Evolutionary conservation across 2,113 vertebrate species (phyloP).

Genomic region (Xenopus borealis): DNA sequence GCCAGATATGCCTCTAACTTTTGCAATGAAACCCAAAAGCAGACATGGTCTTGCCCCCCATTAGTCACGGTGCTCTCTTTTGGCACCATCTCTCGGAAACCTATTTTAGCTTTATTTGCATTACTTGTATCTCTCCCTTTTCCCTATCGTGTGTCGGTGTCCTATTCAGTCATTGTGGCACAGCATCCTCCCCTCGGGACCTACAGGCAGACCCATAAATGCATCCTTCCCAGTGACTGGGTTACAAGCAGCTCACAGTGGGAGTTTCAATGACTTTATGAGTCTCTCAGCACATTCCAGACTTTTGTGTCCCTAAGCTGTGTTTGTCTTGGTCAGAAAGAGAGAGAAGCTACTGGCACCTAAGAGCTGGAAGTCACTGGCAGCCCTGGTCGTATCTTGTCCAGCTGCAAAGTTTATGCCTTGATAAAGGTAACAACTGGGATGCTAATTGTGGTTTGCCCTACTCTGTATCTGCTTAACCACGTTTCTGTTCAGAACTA

Average conservation of each 20-base stretch:
- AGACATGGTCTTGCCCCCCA: no score
- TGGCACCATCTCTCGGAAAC: no score
- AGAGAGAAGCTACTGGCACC: slow-evolving; percentile 4
- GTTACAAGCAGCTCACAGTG: slow-evolving; percentile 6
- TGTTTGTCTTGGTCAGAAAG: slow-evolving; percentile 7
- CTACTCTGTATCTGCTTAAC: no score
- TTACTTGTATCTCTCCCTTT: no score
- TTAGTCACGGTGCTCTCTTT: no score
- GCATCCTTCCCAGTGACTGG: slow-evolving; percentile 3
- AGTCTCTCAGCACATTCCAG: slow-evolving; percentile 41
- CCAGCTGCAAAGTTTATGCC: not conserved
- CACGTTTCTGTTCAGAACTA: no score
- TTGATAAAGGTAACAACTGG: slow-evolving; percentile 20
- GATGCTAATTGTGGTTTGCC: no score
- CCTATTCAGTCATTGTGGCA: no score
- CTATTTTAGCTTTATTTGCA: not conserved
- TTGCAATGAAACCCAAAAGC: no score
- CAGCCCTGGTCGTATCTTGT: not conserved
- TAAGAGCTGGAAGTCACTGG: not conserved
- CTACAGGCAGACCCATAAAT: not conserved
- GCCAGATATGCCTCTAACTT: no score
- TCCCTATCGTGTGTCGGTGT: no score
- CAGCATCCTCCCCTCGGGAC: no score
- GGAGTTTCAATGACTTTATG: slow-evolving; percentile 33
- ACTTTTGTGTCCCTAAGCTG: slow-evolving; percentile 27